Evolutionary conservation across 2,113 vertebrate species (phyloP).

Genomic region (zebrafish (Danio rerio)): DNA sequence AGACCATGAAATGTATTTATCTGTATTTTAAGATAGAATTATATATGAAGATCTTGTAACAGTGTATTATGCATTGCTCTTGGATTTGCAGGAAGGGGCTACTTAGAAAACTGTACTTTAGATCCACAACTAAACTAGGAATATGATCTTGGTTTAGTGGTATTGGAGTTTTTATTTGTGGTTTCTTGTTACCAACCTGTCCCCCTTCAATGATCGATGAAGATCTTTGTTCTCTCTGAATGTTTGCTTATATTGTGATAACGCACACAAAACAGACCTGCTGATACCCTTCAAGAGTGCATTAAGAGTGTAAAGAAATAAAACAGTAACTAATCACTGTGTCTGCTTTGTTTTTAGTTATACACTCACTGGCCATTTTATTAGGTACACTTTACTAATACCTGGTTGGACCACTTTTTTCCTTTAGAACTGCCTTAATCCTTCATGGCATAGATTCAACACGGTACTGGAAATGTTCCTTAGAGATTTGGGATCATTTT

Average conservation of each 20-base stretch:
- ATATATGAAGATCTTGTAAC: not conserved
- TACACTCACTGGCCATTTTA: no score
- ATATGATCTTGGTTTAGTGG: not conserved
- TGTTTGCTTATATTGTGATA: constrained; percentile 34
- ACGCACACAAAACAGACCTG: constrained; percentile 14
- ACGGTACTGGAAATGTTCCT: no score
- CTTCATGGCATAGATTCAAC: no score
- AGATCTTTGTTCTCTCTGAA: constrained; percentile 16
- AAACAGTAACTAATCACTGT: not conserved
- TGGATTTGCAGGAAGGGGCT: not conserved
- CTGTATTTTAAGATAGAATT: not conserved
- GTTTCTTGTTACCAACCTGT: not conserved
- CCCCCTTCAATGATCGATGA: not conserved
- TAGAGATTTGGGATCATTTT: no score
- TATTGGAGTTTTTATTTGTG: not conserved
- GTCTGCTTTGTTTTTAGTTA: not conserved
- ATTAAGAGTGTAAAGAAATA: constrained; percentile 34
- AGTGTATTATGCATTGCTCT: not conserved
- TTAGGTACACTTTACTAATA: no score
- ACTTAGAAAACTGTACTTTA: not conserved
- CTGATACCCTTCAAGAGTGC: constrained; percentile 2
- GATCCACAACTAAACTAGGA: not conserved
- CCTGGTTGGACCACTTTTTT: no score
- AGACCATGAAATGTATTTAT: constrained; percentile 21
- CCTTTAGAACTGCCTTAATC: no score